Conservation (phyloP, 2,797 vertebrate genomes). For the Naso thynnoides region DNA sequence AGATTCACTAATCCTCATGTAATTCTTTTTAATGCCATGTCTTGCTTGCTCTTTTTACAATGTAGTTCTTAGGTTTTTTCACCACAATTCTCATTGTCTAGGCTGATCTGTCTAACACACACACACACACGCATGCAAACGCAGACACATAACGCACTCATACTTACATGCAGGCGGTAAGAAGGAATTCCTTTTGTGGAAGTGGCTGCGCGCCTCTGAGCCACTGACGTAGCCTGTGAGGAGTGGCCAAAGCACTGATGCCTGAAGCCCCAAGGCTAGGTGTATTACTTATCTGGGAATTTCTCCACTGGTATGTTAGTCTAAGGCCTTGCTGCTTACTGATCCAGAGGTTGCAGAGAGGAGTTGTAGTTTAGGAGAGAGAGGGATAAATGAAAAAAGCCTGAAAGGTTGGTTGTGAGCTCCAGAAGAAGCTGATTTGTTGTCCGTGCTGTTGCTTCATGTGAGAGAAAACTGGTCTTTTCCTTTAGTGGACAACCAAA, state of each 20-base stretch:
- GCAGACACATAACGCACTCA: constrained; percentile 58
- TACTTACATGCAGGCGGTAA: constrained; percentile 75
- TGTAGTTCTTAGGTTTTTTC: constrained; percentile 7
- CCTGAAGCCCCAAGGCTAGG: constrained; percentile 77
- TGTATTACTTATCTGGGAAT: constrained; percentile 88
- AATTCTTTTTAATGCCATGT: not conserved
- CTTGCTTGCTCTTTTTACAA: constrained; percentile 33
- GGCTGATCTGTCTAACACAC: constrained; percentile 40
- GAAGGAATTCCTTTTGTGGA: constrained; percentile 92
- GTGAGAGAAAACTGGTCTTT: constrained; percentile 54
- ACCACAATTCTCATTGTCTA: not conserved
- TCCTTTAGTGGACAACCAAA: constrained; percentile 7
- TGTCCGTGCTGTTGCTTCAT: constrained; percentile 64
- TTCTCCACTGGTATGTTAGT: constrained; percentile 83
- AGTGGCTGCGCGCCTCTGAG: constrained; percentile 77
- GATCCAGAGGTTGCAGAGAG: constrained; percentile 61
- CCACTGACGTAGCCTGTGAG: constrained; percentile 74
- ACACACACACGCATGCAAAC: constrained; percentile 38
- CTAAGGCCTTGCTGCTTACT: constrained; percentile 59
- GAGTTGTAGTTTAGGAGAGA: constrained; percentile 38
- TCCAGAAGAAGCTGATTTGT: constrained; percentile 55
- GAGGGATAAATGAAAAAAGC: constrained; percentile 7
- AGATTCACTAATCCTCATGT: not conserved
- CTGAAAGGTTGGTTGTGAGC: constrained; percentile 19
- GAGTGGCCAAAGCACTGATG: constrained; percentile 75